phyloP scores from a whole-genome alignment of 1,140 invertebrate species.

The Zaprionus nigranus region DNA sequence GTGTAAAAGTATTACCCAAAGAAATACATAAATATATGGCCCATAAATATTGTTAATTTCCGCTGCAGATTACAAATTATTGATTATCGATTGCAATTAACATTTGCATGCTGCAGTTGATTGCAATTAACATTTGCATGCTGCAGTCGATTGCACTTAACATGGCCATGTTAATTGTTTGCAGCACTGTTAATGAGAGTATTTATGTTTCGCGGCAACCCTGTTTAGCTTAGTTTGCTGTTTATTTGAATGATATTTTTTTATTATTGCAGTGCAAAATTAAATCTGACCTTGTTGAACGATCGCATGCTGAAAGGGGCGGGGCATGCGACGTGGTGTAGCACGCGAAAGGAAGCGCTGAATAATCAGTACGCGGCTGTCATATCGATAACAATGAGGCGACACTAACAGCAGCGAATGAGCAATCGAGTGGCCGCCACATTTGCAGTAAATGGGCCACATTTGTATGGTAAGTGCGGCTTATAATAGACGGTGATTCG shows the following conservation, averaged over 20 bases:
- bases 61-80: too few species aligned
- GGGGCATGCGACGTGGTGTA: slow-evolving; percentile 8
- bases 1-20: slow-evolving; percentile 8
- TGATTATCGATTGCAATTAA: background rate
- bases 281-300: slow-evolving; percentile 79
- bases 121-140: slow-evolving; percentile 7
- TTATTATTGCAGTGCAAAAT: slow-evolving; percentile 61
- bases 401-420: slow-evolving; percentile 10
- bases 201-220: slow-evolving; percentile 20
- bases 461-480: slow-evolving; percentile 29
- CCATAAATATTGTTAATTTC: background rate
- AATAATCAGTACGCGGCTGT: slow-evolving; percentile 72
- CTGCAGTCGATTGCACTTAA: background rate
- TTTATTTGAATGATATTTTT: slow-evolving; percentile 45
- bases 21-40: background rate
- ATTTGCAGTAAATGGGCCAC: slow-evolving; percentile 56
- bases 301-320: slow-evolving; percentile 38
- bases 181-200: slow-evolving; percentile 23
- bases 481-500: background rate
- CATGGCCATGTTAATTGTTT: background rate
- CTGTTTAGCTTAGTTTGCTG: slow-evolving; percentile 16
- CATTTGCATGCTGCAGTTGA: slow-evolving; percentile 8
- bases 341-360: slow-evolving; percentile 79
- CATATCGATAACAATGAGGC: slow-evolving; percentile 61
- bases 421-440: slow-evolving; percentile 21